Evolutionary conservation across 2,888 invertebrate genomes (phyloP).

Genomic region (Hirtodrosophila cameraria): DNA sequence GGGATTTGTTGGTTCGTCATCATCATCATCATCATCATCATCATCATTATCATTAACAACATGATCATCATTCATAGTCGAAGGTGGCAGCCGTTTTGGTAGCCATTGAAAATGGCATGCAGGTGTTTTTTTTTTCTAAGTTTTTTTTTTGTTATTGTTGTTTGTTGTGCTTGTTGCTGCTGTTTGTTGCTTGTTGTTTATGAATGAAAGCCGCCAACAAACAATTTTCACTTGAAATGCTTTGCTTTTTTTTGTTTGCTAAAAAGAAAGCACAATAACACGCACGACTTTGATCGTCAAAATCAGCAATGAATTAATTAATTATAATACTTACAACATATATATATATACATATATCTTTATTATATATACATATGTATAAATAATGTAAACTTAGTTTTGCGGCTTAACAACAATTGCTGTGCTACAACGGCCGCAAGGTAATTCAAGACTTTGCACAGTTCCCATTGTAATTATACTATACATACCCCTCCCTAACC

Average conservation of each 20-base stretch:
- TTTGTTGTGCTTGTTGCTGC: conserved; percentile 1
- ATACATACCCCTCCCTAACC: background rate
- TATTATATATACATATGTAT: too few species aligned
- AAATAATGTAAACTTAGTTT: conserved; percentile 62
- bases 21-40: conserved; percentile 9
- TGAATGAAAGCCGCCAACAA: conserved; percentile 51
- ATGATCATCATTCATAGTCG: conserved; percentile 39
- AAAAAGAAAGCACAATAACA: conserved; percentile 52
- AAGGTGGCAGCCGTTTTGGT: conserved; percentile 54
- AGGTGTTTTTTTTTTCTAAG: conserved; percentile 67
- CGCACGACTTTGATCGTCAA: conserved; percentile 32
- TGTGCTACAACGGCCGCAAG: conserved; percentile 19
- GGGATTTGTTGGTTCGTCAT: conserved; percentile 30
- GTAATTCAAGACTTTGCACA: conserved; percentile 69
- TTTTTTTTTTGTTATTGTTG: conserved; percentile 12
- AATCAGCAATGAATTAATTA: conserved; percentile 64
- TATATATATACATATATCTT: conserved; percentile 13
- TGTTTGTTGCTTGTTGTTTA: conserved; percentile 16
- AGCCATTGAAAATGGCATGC: conserved; percentile 71
- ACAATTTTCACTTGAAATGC: conserved; percentile 34
- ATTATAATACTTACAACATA: conserved; percentile 49
- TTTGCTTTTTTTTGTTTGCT: conserved; percentile 9
- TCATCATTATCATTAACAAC: conserved; percentile 21
- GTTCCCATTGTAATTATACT: conserved; percentile 71
- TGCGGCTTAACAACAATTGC: conserved; percentile 62